Evolutionary conservation across 2,113 vertebrate genomes (phyloP), one percentile per base, ranked within the genome.

Genomic region (Dendropsophus ebraccatus): DNA sequence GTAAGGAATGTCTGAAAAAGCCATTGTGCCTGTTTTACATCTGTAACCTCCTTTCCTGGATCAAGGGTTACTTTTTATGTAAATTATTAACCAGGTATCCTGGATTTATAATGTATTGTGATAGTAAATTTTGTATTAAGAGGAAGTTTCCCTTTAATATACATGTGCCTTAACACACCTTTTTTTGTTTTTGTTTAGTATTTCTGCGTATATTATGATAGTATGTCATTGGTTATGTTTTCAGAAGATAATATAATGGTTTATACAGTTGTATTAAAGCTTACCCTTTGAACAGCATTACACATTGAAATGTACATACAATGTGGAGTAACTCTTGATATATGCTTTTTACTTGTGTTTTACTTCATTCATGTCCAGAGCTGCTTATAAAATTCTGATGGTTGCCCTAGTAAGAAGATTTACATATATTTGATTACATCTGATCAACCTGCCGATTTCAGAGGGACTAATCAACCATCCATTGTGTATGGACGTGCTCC

Each of bases 31-130:
- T 30, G 8, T 11, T 79, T 56, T 23, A 58, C 8, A 56, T 37
- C 41, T n/a, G 35, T 70, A 41, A 49, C 21, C 37, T 23, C 23
- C 37, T 52, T 54, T 25, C 11, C 7, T 12, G 25, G 52, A 32
- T 77, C 41, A 12, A 9, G 25, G 32, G 23, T 25, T 45, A 65
- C 5, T 65, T 60, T 58, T 60, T 41, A 25, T 81, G 23, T 65
- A 47, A 8, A 17, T 80, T 80, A 32, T 80, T 80, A 62, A 47
- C 23, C 78, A 65, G 58, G 56, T 65, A 58, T 58, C 52, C 52
- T 58, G 52, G 30, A 25, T 41, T 35, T 13, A n/a, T 32, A 81
- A 1, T 81, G 56, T 62, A 60, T 60, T 79, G 32, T 60, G 21
- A 25, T 80, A 37, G 54, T 30, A 81, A 62, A 80, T 25, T 3